A percentile compares a stretch with the other conserved stretches of the same genome.
Conservation (phyloP, 2,113 vertebrate genomes). For the Neogale vison region DNA sequence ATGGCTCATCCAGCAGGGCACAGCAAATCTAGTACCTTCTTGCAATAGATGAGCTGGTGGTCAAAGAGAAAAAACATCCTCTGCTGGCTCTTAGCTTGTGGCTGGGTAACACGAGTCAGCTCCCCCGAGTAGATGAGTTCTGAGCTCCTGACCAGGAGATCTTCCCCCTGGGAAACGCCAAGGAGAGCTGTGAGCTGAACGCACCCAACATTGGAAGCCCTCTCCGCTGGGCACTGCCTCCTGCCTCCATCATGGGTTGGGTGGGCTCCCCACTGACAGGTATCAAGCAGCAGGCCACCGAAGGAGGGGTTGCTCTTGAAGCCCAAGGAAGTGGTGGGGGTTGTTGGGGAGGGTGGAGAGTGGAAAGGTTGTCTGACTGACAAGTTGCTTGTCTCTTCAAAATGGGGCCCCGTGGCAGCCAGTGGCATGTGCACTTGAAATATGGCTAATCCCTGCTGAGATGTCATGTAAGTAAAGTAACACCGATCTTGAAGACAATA, state of each 20-base stretch:
- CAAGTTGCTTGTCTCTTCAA: not conserved
- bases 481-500: not conserved
- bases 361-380: not conserved
- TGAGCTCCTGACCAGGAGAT: constrained; percentile 94
- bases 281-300: not conserved
- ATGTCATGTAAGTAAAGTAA: not conserved
- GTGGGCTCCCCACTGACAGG: not conserved
- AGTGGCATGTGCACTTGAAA: not conserved
- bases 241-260: not conserved
- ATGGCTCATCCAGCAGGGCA: not conserved
- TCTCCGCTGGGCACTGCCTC: not conserved
- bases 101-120: constrained; percentile 92
- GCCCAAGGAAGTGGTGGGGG: not conserved
- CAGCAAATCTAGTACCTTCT: constrained; percentile 88
- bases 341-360: accelerated
- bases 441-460: not conserved
- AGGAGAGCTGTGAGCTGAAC: not conserved
- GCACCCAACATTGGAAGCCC: not conserved
- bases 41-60: constrained; percentile 97
- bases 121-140: constrained; percentile 97
- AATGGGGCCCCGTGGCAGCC: not conserved
- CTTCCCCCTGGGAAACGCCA: constrained; percentile 90
- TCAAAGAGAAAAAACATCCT: constrained; percentile 98
- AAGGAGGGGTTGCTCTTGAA: not conserved
- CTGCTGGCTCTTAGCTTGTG: constrained; percentile 95